Conservation (phyloP, 2,113 vertebrate genomes). For the Oryzias woworae region DNA sequence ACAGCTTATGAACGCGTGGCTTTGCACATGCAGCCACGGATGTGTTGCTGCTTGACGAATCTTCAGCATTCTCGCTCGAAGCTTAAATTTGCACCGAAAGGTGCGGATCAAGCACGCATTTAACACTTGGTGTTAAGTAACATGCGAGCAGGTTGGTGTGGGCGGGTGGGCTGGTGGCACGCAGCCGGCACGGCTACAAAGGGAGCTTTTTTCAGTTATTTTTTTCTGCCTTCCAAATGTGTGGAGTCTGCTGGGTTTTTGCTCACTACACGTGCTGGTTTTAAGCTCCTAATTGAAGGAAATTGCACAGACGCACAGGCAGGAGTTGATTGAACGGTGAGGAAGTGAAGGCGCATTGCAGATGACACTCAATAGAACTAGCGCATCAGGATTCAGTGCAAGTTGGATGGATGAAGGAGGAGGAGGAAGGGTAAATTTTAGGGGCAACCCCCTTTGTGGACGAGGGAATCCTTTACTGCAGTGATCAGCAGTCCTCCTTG, state of each 20-base stretch:
- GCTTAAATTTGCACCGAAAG: no score
- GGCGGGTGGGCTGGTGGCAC: neutral
- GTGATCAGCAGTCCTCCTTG: conserved; percentile 68
- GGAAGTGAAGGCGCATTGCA: conserved; percentile 69
- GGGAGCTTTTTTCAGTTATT: neutral
- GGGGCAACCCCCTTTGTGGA: conserved; percentile 78
- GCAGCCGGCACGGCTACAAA: neutral
- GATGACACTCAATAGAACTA: conserved; percentile 50
- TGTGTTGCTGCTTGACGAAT: no score
- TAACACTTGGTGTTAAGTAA: conserved; percentile 1
- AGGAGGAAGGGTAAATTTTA: conserved; percentile 27
- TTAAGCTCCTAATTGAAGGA: conserved; percentile 11
- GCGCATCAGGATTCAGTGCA: conserved; percentile 54
- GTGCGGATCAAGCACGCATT: neutral
- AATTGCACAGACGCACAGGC: conserved; percentile 5
- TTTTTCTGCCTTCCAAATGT: neutral
- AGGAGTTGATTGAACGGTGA: conserved; percentile 30
- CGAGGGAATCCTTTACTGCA: conserved; percentile 84
- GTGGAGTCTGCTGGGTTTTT: neutral
- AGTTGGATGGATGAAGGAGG: conserved; percentile 20
- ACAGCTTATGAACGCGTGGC: no score
- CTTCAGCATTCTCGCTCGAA: no score
- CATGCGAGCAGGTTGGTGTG: neutral
- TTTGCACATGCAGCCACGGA: no score
- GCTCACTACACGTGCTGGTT: neutral